A percentile compares a stretch with the other conserved stretches of the same genome.
These are phyloP conservation scores for Lepus townsendii DNA, from an alignment of 2,797 vertebrate genomes.

Conservation along the genomic window DNA sequence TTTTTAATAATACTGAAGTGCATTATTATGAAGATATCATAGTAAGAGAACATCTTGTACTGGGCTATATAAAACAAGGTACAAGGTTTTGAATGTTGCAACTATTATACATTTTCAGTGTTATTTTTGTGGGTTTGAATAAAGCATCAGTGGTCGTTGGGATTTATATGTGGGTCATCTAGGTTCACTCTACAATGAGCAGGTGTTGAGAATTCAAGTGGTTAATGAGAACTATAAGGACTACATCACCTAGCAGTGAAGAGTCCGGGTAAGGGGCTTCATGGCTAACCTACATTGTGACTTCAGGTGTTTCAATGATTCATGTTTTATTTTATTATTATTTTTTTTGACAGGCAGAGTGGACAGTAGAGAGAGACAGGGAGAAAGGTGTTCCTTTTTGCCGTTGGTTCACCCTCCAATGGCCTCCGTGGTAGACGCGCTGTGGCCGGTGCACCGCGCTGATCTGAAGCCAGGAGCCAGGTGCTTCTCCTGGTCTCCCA, in stretches of 20 bases:
- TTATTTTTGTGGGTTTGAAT: conserved; percentile 31
- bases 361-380: too few species aligned
- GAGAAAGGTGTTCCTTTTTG: too few species aligned
- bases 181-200: not conserved
- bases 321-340: too few species aligned
- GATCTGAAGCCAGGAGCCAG: too few species aligned
- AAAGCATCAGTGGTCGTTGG: not conserved
- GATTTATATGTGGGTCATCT: not conserved
- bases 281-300: not conserved
- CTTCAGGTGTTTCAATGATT: not conserved
- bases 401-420: too few species aligned
- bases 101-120: not conserved
- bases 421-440: too few species aligned
- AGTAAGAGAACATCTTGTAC: not conserved
- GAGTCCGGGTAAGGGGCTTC: not conserved
- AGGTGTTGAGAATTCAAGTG: not conserved
- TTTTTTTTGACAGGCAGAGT: too few species aligned
- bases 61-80: not conserved
- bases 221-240: not conserved
- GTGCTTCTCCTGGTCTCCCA: too few species aligned
- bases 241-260: not conserved
- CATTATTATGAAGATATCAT: not conserved
- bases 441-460: too few species aligned
- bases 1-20: not conserved
- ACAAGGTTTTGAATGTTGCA: not conserved